These are phyloP conservation scores for Stylophora pistillata DNA, from an alignment of 64 coral and sea anemone genomes.

Conservation along the genomic window DNA sequence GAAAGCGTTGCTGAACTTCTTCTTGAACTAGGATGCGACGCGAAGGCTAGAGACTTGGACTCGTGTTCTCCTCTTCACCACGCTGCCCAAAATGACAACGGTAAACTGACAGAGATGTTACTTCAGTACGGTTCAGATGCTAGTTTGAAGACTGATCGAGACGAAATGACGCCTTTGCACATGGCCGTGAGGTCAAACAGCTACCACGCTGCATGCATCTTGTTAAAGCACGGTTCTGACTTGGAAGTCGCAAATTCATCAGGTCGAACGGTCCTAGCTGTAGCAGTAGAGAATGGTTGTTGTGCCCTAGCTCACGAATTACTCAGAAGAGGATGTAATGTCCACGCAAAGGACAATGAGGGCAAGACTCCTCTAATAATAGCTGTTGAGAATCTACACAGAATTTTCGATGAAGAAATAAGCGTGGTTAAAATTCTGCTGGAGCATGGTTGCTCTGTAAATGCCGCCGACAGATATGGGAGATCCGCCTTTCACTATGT, in stretches of 20 bases:
- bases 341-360: too few relatives aligned
- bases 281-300: too few relatives aligned
- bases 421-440: too few relatives aligned
- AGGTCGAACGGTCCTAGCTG: constrained; percentile 7
- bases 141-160: background rate
- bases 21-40: background rate
- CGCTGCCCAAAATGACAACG: background rate
- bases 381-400: too few relatives aligned
- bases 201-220: background rate
- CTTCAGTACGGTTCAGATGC: background rate
- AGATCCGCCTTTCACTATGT: too few relatives aligned
- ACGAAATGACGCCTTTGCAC: background rate
- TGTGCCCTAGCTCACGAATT: too few relatives aligned
- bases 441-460: too few relatives aligned
- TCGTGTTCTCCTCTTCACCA: background rate
- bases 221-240: background rate
- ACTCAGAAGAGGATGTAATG: too few relatives aligned
- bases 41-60: background rate
- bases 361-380: too few relatives aligned
- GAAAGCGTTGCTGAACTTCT: background rate
- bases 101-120: constrained; percentile 16
- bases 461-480: too few relatives aligned
- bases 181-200: background rate
- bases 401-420: too few relatives aligned
- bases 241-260: background rate